Evolutionary conservation across 1,140 invertebrate genomes (phyloP).

Genomic region (Caenorhabditis inopinata): DNA sequence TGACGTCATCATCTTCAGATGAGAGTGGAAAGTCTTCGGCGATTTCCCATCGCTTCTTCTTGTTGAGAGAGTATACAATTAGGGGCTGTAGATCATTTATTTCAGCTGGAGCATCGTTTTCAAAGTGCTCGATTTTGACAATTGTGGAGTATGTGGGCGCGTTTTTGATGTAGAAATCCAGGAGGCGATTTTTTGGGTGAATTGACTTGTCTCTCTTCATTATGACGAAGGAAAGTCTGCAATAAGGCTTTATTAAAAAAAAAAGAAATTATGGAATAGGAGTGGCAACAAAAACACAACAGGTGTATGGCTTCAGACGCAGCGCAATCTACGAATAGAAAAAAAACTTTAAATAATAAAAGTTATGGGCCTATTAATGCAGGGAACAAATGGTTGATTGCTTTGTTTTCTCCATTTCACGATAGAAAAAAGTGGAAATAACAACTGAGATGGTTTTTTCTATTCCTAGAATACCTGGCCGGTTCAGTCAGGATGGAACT

Average conservation of each 20-base stretch:
- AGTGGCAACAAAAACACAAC: neutral
- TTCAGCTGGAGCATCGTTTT: neutral
- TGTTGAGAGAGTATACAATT: neutral
- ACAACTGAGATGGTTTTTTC: too few relatives aligned
- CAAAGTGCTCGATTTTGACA: conserved; percentile 22
- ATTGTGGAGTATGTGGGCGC: neutral
- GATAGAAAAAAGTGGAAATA: too few relatives aligned
- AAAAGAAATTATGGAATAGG: neutral
- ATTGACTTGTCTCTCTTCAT: neutral
- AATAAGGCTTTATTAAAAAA: neutral
- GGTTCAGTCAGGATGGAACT: too few relatives aligned
- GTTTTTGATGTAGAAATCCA: neutral
- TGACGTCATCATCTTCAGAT: neutral
- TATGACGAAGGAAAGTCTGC: neutral
- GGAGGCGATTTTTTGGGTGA: neutral
- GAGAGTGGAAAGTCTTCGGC: neutral
- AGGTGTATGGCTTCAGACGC: too few relatives aligned
- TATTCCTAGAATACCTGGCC: too few relatives aligned
- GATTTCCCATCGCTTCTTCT: conserved; percentile 19
- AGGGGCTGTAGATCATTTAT: neutral
- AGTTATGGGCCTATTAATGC: too few relatives aligned
- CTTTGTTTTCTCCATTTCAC: too few relatives aligned
- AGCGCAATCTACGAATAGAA: too few relatives aligned
- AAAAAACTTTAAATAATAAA: too few relatives aligned
- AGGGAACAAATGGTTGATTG: too few relatives aligned